Base-by-base conservation (phyloP, 2,113 vertebrate genomes). In the Gracilinanus agilis region DNA sequence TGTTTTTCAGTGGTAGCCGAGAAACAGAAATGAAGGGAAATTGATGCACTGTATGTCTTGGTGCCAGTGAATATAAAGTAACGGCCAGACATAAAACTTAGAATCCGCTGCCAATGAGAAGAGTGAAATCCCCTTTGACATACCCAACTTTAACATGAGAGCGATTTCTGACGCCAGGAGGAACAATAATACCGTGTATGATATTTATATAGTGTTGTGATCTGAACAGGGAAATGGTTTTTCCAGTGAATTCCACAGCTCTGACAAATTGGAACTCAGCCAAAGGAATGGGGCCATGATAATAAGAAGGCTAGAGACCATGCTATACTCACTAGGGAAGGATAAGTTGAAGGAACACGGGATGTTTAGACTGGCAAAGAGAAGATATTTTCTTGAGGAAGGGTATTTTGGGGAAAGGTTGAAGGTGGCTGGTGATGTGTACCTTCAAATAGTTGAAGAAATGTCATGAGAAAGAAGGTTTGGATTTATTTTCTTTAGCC, bases 1-100 rank as follows among this genome's bases (percentile, higher is more conserved):
- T 98, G 98, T 98, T 96, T 98, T 98, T 97, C 96, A 34, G 29
- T 95, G 95, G 98, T 96, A 98, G 97, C 97, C 96, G 97, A 97
- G 96, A 98, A 98, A 98, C 97, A 98, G 96, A 96, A 98, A 96
- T 90, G 98, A 97, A 98, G 95, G 96, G 95, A 98, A 98, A 98
- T 96, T 97, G 97, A 98, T 96, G 97, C 92, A 55, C 96, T 96
- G 54, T 96, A 49, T 93, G 94, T 98, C 96, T 97, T 40, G 55
- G 96, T n/a, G 0, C 91, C 96, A 98, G 96, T 54, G 97, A 97
- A 96, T 95, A 88, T 92, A 90, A 97, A 97, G 97, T 96, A 97
- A 98, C 75, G 92, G 96, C 94, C 95, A 95, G 92, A 93, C 96
- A 97, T 97, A 98, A 98, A 98, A 97, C 94, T 92, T 95, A 89